Conservation (phyloP, 2,888 invertebrate species). For the Agrilus cyanescens region DNA sequence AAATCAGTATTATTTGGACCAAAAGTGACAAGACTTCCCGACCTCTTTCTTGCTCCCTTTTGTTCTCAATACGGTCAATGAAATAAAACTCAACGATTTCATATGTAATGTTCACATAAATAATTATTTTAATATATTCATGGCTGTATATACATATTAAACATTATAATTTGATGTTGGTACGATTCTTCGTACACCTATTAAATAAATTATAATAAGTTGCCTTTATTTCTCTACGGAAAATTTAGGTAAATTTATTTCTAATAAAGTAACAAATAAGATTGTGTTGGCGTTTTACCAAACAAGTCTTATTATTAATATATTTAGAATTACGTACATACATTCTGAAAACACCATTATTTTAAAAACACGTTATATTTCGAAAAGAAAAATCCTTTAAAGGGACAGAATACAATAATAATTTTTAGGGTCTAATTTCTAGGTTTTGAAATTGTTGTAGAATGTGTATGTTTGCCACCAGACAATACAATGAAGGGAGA, state of each 20-base stretch:
- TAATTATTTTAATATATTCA: slow-evolving; percentile 22
- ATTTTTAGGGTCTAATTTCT: slow-evolving; percentile 7
- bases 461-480: slow-evolving; percentile 65
- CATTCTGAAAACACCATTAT: no score
- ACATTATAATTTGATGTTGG: slow-evolving; percentile 33
- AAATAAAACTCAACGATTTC: slow-evolving; percentile 26
- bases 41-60: slow-evolving; percentile 1
- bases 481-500: slow-evolving; percentile 87
- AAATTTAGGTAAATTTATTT: neutral
- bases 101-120: slow-evolving; percentile 23
- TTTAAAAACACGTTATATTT: neutral
- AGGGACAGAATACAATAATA: neutral
- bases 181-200: slow-evolving; percentile 34
- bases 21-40: slow-evolving; percentile 8
- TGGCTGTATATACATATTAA: slow-evolving; percentile 34
- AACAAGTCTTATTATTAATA: no score
- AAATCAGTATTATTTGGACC: slow-evolving; percentile 13
- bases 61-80: slow-evolving; percentile 10
- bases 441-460: slow-evolving; percentile 32
- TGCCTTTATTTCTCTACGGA: neutral
- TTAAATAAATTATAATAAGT: slow-evolving; percentile 19
- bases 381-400: no score
- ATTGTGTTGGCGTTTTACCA: no score
- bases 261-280: no score
- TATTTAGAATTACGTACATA: no score